A percentile compares a stretch with the other conserved stretches of the same genome.
Conservation (phyloP, 2,888 invertebrate genomes). For the Oasisia sp. region DNA sequence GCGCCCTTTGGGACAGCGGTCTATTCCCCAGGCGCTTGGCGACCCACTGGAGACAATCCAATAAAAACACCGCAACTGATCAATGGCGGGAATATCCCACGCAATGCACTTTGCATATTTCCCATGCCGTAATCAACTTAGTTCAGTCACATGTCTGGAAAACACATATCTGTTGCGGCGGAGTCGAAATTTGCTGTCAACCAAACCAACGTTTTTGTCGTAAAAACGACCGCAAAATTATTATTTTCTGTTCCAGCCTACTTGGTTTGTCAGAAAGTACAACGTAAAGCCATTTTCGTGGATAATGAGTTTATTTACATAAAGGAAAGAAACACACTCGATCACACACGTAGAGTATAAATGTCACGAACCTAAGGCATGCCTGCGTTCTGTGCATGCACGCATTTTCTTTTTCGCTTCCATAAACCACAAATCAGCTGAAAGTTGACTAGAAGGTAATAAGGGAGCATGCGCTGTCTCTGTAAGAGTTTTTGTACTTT, state of each 20-base stretch:
- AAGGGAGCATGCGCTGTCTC: neutral
- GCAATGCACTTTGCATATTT: too few species aligned
- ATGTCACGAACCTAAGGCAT: neutral
- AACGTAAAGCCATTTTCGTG: neutral
- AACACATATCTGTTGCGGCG: neutral
- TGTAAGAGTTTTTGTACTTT: neutral
- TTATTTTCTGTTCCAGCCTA: neutral
- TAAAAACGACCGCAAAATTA: neutral
- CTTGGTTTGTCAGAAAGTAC: neutral
- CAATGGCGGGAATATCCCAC: neutral
- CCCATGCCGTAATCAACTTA: too few species aligned
- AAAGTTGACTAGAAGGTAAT: neutral
- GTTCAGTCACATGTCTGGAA: neutral
- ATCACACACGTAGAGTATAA: neutral
- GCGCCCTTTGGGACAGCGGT: neutral
- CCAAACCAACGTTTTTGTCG: neutral
- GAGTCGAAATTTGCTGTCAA: neutral
- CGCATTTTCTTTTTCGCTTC: neutral
- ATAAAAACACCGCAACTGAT: neutral
- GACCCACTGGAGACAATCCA: neutral
- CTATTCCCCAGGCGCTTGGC: neutral
- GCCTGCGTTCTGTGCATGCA: neutral
- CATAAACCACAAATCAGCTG: neutral
- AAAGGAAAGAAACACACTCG: neutral
- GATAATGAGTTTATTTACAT: slow-evolving; percentile 12